Base-by-base conservation (phyloP, 2,113 vertebrate species). In the Arenaria interpres region DNA sequence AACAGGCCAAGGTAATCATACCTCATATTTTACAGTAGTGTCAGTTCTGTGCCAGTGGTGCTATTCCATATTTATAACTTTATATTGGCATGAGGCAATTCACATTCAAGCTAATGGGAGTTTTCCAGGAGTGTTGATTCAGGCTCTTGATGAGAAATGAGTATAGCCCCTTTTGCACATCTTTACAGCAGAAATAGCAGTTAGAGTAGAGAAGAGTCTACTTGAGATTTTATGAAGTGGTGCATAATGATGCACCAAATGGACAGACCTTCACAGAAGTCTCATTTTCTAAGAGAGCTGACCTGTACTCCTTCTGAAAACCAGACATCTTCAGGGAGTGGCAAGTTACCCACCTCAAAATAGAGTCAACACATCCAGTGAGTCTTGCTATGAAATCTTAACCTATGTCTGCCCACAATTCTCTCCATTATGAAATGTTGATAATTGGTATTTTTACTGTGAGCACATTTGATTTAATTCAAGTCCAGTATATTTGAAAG, bases 11-110 rank as follows among this genome's bases (percentile, higher is more conserved):
- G 84, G 53, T 73, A 89, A 91, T 91, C 84, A 66, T 10, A 73
- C 45, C 78, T 93, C 82, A 1, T 97, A 73, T 96, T 93, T 87
- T 75, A 95, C 89, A 88, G 0, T 5, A 10, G 89, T 69, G 86
- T 93, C 80, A 46, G 62, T 91, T 93, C 84, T 69, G 83, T 92
- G 80, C 92, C 90, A 87, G 57, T 82, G 69, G 77, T 81, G 66
- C 71, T 97, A 3, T 83, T 97, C 92, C 92, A 92, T 92, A 97
- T 97, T 95, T 97, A 96, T 95, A 89, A 75, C 88, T 93, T 79
- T 73, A 48, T 73, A 82, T 8, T 72, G 89, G 66, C 62, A 54
- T 37, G 43, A 91, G 69, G 90, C 81, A 92, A 79, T 95, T 95
- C 90, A 85, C 80, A 39, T 69, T 88, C 83, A 37, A 80, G 93